Base-by-base conservation (phyloP, 2,888 invertebrate species). In the Drosophila buzzatii region DNA sequence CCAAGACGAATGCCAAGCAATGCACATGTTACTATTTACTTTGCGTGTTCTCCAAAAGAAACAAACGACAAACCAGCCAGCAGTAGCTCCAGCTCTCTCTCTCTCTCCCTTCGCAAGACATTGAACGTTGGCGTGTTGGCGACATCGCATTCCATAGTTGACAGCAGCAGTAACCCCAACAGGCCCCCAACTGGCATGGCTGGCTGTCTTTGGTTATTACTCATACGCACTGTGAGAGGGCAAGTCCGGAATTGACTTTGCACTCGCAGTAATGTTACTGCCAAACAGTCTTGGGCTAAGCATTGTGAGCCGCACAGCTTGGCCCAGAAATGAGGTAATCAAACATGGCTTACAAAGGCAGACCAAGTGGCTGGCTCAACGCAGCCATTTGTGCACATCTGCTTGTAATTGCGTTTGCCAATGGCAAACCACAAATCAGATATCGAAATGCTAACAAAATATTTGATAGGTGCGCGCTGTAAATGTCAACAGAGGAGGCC, bases 11-110 rank as follows among this genome's bases (percentile, higher is more conserved):
- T 90, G 88, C 85, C 90, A 90, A 85, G 89, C 85, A 88, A 85
- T 85, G 85, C 85, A 85, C 90, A 85, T 85, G 90, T 85, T 79
- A 85, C 88, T 90, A 90, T 88, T 90, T 85, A 90, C 90, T 90
- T 90, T 82, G 80, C 90, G 79, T 90, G 80, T 83, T 83, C 73
- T 81, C 89, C 87, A 79, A 86, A 86, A 86, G 89, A 76, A 70
- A 73, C 73, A 81, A 82, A 86, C 70, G 79, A 70, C 70, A 67
- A n/a, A 2, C 45, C 45, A 49, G 27, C 62, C 27, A 27, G 27
- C 27, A 56, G 20, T 14, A 12, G 41, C 27, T 27, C 27, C 44
- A 42, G 42, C 42, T 10, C 44, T 6, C 27, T n/a, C 39, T 16
- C 41, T n/a, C 58, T 72, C 47, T 39, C 39, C 18, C 12, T n/a